A percentile compares a stretch with the other conserved stretches of the same genome.
Evolutionary conservation across 2,888 invertebrate species (phyloP).

Genomic region (Tachina grossa): DNA sequence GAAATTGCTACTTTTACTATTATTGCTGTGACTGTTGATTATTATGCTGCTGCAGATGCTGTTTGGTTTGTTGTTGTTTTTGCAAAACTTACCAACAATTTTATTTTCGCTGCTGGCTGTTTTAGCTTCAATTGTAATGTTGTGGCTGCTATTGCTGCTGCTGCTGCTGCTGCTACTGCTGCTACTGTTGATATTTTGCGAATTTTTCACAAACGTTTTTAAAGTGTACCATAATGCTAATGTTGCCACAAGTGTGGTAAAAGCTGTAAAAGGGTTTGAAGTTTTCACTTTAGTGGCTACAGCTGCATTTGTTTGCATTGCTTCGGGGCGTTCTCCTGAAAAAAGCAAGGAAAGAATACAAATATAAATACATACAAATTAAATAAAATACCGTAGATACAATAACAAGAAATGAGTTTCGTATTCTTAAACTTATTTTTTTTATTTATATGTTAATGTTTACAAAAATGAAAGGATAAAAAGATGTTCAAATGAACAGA

Average conservation of each 20-base stretch:
- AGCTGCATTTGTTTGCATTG: conserved; percentile 90
- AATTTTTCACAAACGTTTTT: conserved; percentile 48
- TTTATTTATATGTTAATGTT: conserved; percentile 16
- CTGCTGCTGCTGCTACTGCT: conserved; percentile 22
- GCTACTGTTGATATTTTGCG: conserved; percentile 51
- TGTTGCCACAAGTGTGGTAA: conserved; percentile 79
- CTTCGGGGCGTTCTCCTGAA: conserved; percentile 89
- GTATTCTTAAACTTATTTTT: not conserved
- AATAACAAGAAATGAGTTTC: conserved; percentile 3
- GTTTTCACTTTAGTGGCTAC: conserved; percentile 83
- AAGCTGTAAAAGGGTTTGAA: conserved; percentile 75
- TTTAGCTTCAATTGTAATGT: conserved; percentile 44
- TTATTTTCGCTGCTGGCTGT: conserved; percentile 43
- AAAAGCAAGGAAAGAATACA: conserved; percentile 78
- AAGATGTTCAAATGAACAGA: not conserved
- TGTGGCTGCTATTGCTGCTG: not conserved
- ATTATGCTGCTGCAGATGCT: conserved; percentile 63
- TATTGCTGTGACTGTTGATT: conserved; percentile 38
- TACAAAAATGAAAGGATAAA: not conserved
- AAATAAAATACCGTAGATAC: not conserved
- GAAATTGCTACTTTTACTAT: conserved; percentile 59
- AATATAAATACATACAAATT: not conserved
- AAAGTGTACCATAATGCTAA: conserved; percentile 77
- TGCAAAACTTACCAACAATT: conserved; percentile 70
- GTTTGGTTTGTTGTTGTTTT: conserved; percentile 38